Evolutionary conservation across 2,888 invertebrate species (phyloP), one percentile per base, ranked within the genome.

Genomic region (Plagodis pulveraria): DNA sequence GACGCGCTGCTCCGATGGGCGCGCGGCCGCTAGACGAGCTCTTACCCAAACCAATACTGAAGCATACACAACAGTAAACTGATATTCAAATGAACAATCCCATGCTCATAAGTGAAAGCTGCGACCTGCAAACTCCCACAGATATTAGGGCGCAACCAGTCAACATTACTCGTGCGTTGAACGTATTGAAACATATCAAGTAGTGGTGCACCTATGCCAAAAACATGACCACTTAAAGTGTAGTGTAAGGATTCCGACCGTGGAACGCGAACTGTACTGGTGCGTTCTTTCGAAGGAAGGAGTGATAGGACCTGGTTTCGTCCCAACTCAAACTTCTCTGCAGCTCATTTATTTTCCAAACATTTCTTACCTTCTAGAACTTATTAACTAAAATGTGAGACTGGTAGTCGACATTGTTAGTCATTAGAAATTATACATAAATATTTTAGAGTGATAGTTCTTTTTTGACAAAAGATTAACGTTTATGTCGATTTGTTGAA

Each of bases 1-100:
- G 98, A 98, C 93, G 98, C 98, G 83, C 94, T 98, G 77, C 94
- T 98, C 76, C 95, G 98, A 87, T 98, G 98, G 98, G 98, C 98
- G 86, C 95, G 98, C 90, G 98, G 98, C 80, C 97, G 98, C 94
- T 98, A 97, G 56, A 56, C 70, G 70, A 65, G 77, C 73, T 81
- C 73, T 22, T 74, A 75, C 72, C 78, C 77, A 76, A 77, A 77
- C 69, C 58, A 64, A 71, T 76, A 78, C 81, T 80, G 76, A 77
- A 72, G 76, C 78, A 81, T 77, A 80, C 80, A 86, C 79, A 73
- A 80, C 73, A 76, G 76, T 78, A 76, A 67, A 76, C 76, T 77
- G 73, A 61, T 12, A 12, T 49, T 65, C 50, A 49, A 63, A 60
- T 47, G 75, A 81, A 78, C 77, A 76, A 78, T 75, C 70, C 78